These are phyloP conservation scores for Rhinichthys klamathensis DNA, from an alignment of 2,113 vertebrate genomes.

Conservation along the genomic window DNA sequence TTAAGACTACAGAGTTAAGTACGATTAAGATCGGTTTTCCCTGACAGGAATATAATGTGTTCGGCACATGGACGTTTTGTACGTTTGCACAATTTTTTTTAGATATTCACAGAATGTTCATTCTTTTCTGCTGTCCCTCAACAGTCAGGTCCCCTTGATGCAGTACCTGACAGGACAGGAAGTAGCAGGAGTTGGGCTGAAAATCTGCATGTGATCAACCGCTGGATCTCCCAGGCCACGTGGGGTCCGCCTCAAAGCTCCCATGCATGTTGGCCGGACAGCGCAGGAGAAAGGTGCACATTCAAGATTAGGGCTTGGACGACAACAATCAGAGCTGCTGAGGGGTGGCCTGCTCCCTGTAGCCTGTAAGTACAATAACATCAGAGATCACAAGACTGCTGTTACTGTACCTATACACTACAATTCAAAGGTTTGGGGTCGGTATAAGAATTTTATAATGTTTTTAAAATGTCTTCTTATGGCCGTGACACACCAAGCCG, in stretches of 20 bases:
- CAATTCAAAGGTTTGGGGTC: background rate
- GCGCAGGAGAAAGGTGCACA: slow-evolving; percentile 45
- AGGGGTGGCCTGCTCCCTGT: slow-evolving; percentile 86
- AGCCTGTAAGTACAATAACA: slow-evolving; percentile 73
- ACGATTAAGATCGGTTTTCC: background rate
- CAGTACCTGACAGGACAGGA: slow-evolving; percentile 25
- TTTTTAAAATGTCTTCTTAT: background rate
- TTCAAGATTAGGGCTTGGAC: background rate
- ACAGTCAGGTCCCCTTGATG: slow-evolving; percentile 6
- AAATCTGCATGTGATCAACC: slow-evolving; percentile 31
- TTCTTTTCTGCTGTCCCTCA: slow-evolving; percentile 22
- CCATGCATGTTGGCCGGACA: slow-evolving; percentile 14
- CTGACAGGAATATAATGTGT: slow-evolving; percentile 29
- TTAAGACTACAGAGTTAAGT: slow-evolving; percentile 6
- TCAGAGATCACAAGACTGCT: background rate
- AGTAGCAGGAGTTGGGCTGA: slow-evolving; percentile 3
- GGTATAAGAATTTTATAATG: background rate
- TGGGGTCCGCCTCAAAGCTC: slow-evolving; percentile 26
- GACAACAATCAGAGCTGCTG: slow-evolving; percentile 84
- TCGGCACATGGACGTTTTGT: slow-evolving; percentile 25
- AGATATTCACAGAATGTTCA: slow-evolving; percentile 35
- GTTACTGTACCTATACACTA: background rate
- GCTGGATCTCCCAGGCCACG: slow-evolving; percentile 10
- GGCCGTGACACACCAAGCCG: too few relatives aligned
- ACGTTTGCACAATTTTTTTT: background rate